Evolutionary conservation across 2,888 invertebrate genomes (phyloP), one percentile per base, ranked within the genome.

Genomic region (Yponomeuta plumbellus): DNA sequence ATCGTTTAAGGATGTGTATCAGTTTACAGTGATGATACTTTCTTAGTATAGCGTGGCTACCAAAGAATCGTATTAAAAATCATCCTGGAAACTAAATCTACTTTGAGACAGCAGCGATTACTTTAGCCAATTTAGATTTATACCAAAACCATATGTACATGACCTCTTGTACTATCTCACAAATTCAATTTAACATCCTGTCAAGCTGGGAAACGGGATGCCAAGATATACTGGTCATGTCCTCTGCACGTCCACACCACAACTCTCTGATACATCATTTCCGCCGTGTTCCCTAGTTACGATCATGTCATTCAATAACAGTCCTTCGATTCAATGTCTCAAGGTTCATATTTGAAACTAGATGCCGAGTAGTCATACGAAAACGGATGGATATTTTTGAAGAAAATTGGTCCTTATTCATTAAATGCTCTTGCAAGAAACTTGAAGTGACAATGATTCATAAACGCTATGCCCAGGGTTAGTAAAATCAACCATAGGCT

Each of bases 91-190:
- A 52, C 17, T 17, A 52, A 34, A 66, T 56, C 65, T 39, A n/a
- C 65, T 21, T 81, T 75, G 79, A 85, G 86, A 85, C 83, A 78
- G 77, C 78, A 76, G 78, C 77, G 77, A 82, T 85, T 88, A 88
- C 88, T 89, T 86, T 80, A 87, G 83, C 83, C 90, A 90, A 90
- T 89, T 91, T 88, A 88, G 77, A 74, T 71, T 73, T 70, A 76
- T 79, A 74, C 74, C 74, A 70, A 71, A 72, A 71, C 90, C 88
- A 87, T 69, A 72, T 66, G 78, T 71, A 72, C 66, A 70, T 77
- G 89, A 81, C 72, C 86, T 72, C 73, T 80, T 68, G 69, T 69
- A 75, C 75, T 73, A 13, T 72, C 72, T 68, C 74, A 72, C 71
- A 73, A 75, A 76, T 77, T 68, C 69, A 71, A 68, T 34, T 67